Evolutionary conservation across 2,113 vertebrate species (phyloP), one percentile per base, ranked within the genome.

Genomic region (Albula goreensis): DNA sequence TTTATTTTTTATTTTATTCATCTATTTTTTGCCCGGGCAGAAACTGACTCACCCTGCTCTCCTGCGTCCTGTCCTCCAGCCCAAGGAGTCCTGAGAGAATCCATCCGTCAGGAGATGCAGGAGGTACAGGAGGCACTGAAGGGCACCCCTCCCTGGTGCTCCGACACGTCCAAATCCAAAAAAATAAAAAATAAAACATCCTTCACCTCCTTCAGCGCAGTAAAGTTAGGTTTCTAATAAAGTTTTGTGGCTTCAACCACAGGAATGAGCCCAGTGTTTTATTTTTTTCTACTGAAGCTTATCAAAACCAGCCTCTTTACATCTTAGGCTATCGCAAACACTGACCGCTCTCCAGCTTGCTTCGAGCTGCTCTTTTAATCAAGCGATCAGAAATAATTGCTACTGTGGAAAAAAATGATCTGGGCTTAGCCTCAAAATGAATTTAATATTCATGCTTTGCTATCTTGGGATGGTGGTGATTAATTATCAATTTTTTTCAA

Each of bases 41-140:
- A 70, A 78, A 49, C 52, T 60, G 85, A 89, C 79, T 86, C 79
- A 41, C 84, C 80, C 84, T 31, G 84, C 50, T 78, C 56, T 57
- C 53, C 31, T 8, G 48, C 19, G 52, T 78, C 56, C 17, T 78
- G 31, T 86, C 51, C 84, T 56, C 48, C 52, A 25, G 83, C 84
- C 82, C 82, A 85, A 48, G 53, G 51, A 85, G 50, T 52, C 66
- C 80, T 82, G 49, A 12, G 57, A 51, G 48, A 52, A 17, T 86
- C 50, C 85, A 88, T 87, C 78, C 85, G 88, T 85, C 85, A 85
- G 51, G 74, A 50, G 52, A 79, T 60, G n/a, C 79, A 84, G 60
- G 80, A 79, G 80, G 63, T 31, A 50, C 80, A 80, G 80, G 66
- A 56, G 78, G 41, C 74, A 80, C 25, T 66, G 85, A 86, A 89